Conservation (phyloP, 2,797 vertebrate species). For the Peromyscus nudipes region DNA sequence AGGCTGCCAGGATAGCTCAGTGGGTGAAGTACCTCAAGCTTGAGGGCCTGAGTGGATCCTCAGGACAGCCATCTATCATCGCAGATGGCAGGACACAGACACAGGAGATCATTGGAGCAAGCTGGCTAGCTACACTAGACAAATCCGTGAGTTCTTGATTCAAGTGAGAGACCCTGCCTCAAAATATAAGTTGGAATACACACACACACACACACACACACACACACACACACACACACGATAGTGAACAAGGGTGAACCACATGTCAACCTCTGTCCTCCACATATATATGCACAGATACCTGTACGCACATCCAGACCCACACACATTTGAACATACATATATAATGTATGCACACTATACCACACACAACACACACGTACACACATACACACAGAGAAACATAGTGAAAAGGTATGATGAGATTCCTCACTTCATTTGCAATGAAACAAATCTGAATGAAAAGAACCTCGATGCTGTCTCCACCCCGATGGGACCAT, state of each 20-base stretch:
- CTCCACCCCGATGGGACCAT: neutral
- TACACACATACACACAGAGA: neutral
- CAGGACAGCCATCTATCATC: neutral
- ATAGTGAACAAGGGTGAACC: neutral
- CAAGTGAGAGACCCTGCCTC: neutral
- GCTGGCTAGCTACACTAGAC: neutral
- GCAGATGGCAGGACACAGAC: neutral
- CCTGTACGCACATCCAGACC: neutral
- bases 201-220: neutral
- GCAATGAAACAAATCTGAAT: neutral
- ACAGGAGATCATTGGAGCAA: neutral
- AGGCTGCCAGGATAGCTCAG: too few species aligned
- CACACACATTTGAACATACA: neutral
- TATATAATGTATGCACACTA: neutral
- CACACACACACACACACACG: neutral
- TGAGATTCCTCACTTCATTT: neutral
- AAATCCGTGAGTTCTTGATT: neutral
- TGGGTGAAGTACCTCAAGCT: neutral
- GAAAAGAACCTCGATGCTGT: accelerated
- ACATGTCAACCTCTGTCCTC: neutral
- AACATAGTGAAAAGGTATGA: neutral
- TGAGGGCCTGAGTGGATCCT: neutral
- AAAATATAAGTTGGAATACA: neutral
- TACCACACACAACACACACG: neutral
- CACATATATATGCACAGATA: neutral